Conservation (phyloP, 2,113 vertebrate species). For the Aptenodytes forsteri region DNA sequence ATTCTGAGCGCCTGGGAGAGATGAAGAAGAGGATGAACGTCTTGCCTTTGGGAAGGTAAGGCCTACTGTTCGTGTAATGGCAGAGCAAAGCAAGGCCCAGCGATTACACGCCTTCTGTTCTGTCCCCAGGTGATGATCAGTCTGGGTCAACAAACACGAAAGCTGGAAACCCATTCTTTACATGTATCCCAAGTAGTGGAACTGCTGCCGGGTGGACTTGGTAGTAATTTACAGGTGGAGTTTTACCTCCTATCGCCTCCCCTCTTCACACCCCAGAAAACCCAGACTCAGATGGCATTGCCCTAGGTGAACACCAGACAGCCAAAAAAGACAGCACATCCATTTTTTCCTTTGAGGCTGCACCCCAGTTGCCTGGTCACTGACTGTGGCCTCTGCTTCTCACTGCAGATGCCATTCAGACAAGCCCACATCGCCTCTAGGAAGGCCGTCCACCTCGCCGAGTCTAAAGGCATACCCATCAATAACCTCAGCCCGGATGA, state of each 20-base stretch:
- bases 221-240: neutral
- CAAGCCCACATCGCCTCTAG: slow-evolving; percentile 87
- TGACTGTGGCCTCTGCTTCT: neutral
- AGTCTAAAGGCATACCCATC: slow-evolving; percentile 82
- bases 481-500: slow-evolving; percentile 85
- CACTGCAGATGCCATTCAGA: slow-evolving; percentile 88
- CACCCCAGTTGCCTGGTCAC: neutral
- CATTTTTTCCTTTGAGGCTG: neutral
- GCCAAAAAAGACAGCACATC: neutral
- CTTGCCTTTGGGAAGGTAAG: no score
- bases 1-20: no score
- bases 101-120: neutral
- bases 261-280: neutral
- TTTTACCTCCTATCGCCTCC: neutral
- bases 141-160: neutral
- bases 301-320: neutral
- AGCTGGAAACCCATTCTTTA: neutral
- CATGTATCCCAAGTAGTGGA: neutral
- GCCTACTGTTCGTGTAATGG: no score
- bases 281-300: neutral
- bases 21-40: no score
- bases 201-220: neutral
- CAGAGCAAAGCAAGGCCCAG: no score
- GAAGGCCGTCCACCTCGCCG: slow-evolving; percentile 87
- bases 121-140: neutral